phyloP scores from a whole-genome alignment of 2,888 invertebrate genomes.

The Folsomia manolachei region DNA sequence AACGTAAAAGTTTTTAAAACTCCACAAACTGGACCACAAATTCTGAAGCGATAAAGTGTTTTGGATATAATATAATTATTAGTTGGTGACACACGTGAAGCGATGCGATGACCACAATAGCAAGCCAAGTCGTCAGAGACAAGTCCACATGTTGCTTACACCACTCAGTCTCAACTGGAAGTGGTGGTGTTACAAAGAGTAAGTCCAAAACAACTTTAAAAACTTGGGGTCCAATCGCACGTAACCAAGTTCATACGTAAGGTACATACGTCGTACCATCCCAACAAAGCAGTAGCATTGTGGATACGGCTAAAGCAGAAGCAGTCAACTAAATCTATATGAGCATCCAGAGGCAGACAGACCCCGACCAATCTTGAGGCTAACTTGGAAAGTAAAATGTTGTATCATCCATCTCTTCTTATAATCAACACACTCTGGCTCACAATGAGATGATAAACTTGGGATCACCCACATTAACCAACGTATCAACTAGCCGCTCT shows the following conservation, averaged over 20 bases:
- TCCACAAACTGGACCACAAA: too few species aligned
- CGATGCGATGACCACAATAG: neutral
- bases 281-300: neutral
- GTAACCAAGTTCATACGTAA: neutral
- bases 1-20: too few species aligned
- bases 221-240: neutral
- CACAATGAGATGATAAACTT: too few species aligned
- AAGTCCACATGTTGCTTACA: conserved; percentile 49
- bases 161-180: conserved; percentile 9
- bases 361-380: neutral
- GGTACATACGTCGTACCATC: neutral
- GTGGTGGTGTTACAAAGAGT: neutral
- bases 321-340: neutral
- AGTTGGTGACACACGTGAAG: conserved; percentile 28
- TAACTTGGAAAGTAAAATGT: neutral
- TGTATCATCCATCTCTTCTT: neutral
- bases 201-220: neutral
- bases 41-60: too few species aligned
- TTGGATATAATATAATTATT: too few species aligned
- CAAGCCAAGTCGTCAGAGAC: neutral
- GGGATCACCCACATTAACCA: too few species aligned
- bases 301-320: neutral
- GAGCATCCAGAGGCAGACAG: neutral
- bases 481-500: too few species aligned
- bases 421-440: too few species aligned